These are phyloP conservation scores for Agrotis puta DNA, from an alignment of 2,888 invertebrate species.

Conservation along the genomic window DNA sequence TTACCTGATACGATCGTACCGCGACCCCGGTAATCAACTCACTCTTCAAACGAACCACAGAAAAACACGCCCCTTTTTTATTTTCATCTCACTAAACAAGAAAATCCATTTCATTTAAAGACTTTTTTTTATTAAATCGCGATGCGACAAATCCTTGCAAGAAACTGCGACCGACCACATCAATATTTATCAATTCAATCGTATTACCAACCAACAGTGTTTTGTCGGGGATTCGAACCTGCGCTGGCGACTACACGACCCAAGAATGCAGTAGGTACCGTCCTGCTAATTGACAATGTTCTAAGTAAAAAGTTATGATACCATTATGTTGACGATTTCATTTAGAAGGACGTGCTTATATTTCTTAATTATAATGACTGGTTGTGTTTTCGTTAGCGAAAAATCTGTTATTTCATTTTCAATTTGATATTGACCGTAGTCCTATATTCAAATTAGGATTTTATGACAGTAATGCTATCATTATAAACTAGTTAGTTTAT, in stretches of 20 bases:
- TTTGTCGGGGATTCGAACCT: slow-evolving; percentile 71
- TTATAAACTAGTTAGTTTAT: too few species aligned
- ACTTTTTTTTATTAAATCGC: slow-evolving; percentile 33
- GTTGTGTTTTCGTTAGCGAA: background rate
- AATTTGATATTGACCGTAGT: background rate
- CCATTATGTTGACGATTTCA: slow-evolving; percentile 68
- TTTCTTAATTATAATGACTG: slow-evolving; percentile 32
- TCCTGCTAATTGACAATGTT: slow-evolving; percentile 72
- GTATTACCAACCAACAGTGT: slow-evolving; percentile 73
- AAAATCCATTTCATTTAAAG: slow-evolving; percentile 37
- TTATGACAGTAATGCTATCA: too few species aligned
- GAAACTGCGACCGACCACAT: slow-evolving; percentile 46
- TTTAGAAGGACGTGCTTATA: slow-evolving; percentile 51
- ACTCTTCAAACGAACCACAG: background rate
- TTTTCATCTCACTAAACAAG: slow-evolving; percentile 16
- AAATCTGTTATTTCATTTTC: background rate
- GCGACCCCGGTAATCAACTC: background rate
- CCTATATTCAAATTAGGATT: too few species aligned
- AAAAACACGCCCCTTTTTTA: background rate
- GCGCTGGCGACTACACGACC: slow-evolving; percentile 65
- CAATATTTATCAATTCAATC: slow-evolving; percentile 81
- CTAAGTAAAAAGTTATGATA: slow-evolving; percentile 65
- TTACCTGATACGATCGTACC: too few species aligned
- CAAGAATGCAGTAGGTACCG: slow-evolving; percentile 77
- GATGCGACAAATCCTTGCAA: slow-evolving; percentile 53